A percentile compares a stretch with the other conserved stretches of the same genome.
Evolutionary conservation across 2,888 invertebrate genomes (phyloP).

Genomic region (Aricia artaxerxes): DNA sequence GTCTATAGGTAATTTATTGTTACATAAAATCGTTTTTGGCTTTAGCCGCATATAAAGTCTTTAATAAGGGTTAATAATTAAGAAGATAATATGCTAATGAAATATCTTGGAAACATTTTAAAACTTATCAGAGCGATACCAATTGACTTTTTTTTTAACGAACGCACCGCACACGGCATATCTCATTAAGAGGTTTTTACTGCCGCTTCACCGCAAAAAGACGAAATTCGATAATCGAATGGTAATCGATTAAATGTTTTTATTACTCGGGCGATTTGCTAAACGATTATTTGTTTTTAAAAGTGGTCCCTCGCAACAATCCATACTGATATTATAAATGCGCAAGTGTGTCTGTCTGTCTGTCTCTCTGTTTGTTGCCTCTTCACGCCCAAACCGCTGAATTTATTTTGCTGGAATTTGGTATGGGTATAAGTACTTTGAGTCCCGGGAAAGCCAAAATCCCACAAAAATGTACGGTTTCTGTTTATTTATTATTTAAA

Average conservation of each 20-base stretch:
- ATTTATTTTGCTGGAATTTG: too few relatives aligned
- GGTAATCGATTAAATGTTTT: slow-evolving; percentile 42
- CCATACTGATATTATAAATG: background rate
- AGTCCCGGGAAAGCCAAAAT: too few relatives aligned
- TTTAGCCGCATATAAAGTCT: slow-evolving; percentile 12
- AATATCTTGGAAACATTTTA: slow-evolving; percentile 17
- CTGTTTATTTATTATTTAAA: too few relatives aligned
- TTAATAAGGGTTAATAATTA: slow-evolving; percentile 12
- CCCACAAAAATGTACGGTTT: too few relatives aligned
- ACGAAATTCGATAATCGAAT: slow-evolving; percentile 39
- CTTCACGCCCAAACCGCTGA: too few relatives aligned
- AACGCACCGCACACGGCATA: background rate
- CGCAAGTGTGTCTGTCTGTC: too few relatives aligned
- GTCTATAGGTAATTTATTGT: too few relatives aligned
- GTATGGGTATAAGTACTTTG: too few relatives aligned
- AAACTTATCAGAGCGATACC: slow-evolving; percentile 8
- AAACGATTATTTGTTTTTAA: slow-evolving; percentile 12
- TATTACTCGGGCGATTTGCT: slow-evolving; percentile 12
- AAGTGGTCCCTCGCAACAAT: slow-evolving; percentile 3
- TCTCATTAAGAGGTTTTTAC: background rate
- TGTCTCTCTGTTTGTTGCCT: too few relatives aligned
- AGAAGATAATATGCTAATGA: slow-evolving; percentile 19
- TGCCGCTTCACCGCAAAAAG: slow-evolving; percentile 3
- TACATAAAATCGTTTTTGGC: too few relatives aligned
- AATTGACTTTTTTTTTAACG: background rate